phyloP scores from a whole-genome alignment of 2,888 invertebrate species.

The Trachelus iudaicus region DNA sequence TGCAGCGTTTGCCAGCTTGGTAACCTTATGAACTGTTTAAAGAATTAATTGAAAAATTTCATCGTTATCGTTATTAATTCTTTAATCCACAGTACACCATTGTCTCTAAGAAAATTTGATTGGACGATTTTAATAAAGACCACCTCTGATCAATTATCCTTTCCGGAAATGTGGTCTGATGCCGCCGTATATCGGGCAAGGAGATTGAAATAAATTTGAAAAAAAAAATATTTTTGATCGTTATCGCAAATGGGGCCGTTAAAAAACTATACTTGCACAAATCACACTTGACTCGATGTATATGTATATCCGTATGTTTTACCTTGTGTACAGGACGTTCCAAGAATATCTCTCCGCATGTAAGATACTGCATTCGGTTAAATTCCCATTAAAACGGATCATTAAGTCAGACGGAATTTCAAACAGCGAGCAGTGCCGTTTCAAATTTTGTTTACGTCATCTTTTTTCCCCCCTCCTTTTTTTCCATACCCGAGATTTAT shows the following conservation, averaged over 20 bases:
- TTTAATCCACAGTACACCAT: too few relatives aligned
- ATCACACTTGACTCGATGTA: constrained; percentile 12
- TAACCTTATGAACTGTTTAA: neutral
- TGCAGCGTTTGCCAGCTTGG: neutral
- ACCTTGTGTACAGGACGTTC: neutral
- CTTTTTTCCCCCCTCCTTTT: neutral
- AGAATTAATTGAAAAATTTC: neutral
- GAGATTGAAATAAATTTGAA: neutral
- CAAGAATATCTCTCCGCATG: neutral
- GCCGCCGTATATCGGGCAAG: neutral
- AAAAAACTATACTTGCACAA: constrained; percentile 23
- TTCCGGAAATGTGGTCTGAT: neutral
- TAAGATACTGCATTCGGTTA: neutral
- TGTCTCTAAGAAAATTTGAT: too few relatives aligned
- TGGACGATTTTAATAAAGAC: too few relatives aligned
- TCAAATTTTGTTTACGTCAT: neutral
- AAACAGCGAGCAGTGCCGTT: neutral
- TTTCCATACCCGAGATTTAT: neutral
- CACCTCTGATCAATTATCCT: neutral
- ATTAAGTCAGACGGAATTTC: neutral
- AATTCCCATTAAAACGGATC: too few relatives aligned
- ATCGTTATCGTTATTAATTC: neutral
- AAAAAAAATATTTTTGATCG: constrained; percentile 13
- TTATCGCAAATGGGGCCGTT: constrained; percentile 28
- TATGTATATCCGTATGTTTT: neutral